A percentile compares a stretch with the other conserved stretches of the same genome.
Conservation (phyloP, 2,888 invertebrate genomes). For the Parnassius smintheus region DNA sequence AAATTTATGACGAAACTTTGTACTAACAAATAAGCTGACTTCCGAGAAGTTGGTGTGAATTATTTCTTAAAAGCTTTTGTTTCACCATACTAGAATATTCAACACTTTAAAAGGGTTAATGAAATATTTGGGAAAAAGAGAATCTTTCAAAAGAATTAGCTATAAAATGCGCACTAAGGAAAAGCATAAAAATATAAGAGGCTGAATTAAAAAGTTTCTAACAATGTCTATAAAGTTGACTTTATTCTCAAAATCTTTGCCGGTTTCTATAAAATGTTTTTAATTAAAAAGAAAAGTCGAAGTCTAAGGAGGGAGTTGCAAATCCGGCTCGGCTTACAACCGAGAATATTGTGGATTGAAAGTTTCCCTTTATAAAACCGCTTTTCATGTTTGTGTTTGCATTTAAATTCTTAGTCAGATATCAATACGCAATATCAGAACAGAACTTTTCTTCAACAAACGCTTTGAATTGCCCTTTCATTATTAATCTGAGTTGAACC, state of each 20-base stretch:
- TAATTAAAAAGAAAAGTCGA: slow-evolving; percentile 70
- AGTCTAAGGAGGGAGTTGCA: slow-evolving; percentile 62
- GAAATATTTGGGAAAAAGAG: slow-evolving; percentile 7
- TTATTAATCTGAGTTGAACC: too few relatives aligned
- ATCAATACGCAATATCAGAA: slow-evolving; percentile 12
- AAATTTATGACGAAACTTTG: slow-evolving; percentile 19
- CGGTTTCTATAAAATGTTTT: slow-evolving; percentile 63
- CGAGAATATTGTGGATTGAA: slow-evolving; percentile 59
- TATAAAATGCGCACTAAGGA: slow-evolving; percentile 28
- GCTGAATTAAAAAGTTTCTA: slow-evolving; percentile 28
- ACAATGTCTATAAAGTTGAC: slow-evolving; percentile 40
- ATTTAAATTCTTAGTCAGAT: slow-evolving; percentile 6
- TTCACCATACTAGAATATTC: slow-evolving; percentile 20
- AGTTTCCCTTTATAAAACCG: slow-evolving; percentile 59
- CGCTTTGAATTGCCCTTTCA: too few relatives aligned
- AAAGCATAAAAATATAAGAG: slow-evolving; percentile 27
- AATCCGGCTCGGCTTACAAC: slow-evolving; percentile 64
- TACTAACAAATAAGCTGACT: slow-evolving; percentile 15
- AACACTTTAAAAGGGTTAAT: slow-evolving; percentile 18
- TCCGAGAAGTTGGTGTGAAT: slow-evolving; percentile 13
- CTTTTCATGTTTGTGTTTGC: slow-evolving; percentile 52
- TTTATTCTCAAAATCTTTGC: slow-evolving; percentile 47
- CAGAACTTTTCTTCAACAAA: neutral
- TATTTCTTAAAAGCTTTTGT: slow-evolving; percentile 18
- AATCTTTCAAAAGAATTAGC: slow-evolving; percentile 27